phyloP scores from a whole-genome alignment of 1,140 invertebrate species.

The Drosophila nikananu region DNA sequence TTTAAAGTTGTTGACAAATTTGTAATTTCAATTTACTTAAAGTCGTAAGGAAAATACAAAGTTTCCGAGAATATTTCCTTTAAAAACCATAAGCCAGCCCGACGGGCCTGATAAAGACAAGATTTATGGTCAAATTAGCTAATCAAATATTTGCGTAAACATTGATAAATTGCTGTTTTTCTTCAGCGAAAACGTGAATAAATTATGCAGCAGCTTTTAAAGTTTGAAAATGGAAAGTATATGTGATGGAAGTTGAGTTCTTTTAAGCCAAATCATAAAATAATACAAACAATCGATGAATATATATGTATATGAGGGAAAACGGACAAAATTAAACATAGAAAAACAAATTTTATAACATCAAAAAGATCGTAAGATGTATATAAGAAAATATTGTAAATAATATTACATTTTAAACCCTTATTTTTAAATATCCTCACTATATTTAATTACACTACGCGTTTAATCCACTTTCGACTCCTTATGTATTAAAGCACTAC shows the following conservation, averaged over 20 bases:
- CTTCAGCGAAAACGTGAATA: constrained; percentile 2
- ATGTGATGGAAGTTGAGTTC: neutral
- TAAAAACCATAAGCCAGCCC: neutral
- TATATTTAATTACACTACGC: neutral
- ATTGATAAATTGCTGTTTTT: constrained; percentile 24
- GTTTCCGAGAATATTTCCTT: neutral
- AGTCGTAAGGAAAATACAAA: neutral
- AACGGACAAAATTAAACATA: neutral
- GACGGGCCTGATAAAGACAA: constrained; percentile 14
- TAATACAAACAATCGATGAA: neutral
- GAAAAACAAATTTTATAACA: too few relatives aligned
- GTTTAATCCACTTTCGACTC: neutral
- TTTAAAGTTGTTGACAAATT: constrained; percentile 4
- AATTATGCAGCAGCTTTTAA: constrained; percentile 9
- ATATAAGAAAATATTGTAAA: too few relatives aligned
- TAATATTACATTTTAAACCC: neutral
- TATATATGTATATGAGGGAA: neutral
- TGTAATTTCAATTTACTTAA: neutral
- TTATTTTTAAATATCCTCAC: neutral
- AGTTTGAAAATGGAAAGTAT: constrained; percentile 7
- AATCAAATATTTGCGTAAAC: constrained; percentile 22
- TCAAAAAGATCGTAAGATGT: too few relatives aligned
- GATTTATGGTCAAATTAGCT: constrained; percentile 22
- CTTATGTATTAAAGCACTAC: neutral
- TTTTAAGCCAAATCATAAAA: neutral